These are phyloP conservation scores for Entomobrya proxima DNA, from an alignment of 2,888 invertebrate genomes.

Conservation along the genomic window DNA sequence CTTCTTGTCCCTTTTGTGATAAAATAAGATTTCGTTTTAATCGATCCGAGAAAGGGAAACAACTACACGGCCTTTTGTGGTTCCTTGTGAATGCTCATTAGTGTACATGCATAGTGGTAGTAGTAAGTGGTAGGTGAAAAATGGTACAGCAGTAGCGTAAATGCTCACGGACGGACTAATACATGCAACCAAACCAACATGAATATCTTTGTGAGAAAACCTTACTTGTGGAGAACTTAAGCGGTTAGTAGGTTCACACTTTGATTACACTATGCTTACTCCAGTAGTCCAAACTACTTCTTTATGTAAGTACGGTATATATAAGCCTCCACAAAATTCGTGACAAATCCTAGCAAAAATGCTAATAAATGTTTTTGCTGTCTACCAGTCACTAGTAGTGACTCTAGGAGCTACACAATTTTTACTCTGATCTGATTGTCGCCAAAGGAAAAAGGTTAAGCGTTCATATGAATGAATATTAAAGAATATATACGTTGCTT, in stretches of 20 bases:
- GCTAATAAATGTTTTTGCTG: slow-evolving; percentile 13
- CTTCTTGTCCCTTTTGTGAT: background rate
- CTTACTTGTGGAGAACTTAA: too few relatives aligned
- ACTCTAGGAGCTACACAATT: background rate
- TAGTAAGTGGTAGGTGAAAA: background rate
- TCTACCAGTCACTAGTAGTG: background rate
- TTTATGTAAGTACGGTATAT: background rate
- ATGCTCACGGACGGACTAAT: background rate
- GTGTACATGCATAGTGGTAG: background rate
- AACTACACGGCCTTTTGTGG: slow-evolving; percentile 47
- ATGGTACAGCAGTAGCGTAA: background rate
- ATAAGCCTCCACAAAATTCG: slow-evolving; percentile 10
- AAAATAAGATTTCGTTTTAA: slow-evolving; percentile 55
- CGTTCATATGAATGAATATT: slow-evolving; percentile 24
- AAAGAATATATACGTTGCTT: too few relatives aligned
- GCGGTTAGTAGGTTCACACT: background rate
- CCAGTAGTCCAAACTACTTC: background rate
- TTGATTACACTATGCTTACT: background rate
- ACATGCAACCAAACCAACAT: too few relatives aligned
- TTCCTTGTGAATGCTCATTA: slow-evolving; percentile 28
- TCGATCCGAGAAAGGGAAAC: slow-evolving; percentile 59
- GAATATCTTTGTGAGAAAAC: background rate
- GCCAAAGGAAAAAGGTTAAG: slow-evolving; percentile 17
- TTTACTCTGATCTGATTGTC: background rate
- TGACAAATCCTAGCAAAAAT: slow-evolving; percentile 38